Base-by-base conservation (phyloP, 2,797 vertebrate genomes). In the Siniperca undulata region DNA sequence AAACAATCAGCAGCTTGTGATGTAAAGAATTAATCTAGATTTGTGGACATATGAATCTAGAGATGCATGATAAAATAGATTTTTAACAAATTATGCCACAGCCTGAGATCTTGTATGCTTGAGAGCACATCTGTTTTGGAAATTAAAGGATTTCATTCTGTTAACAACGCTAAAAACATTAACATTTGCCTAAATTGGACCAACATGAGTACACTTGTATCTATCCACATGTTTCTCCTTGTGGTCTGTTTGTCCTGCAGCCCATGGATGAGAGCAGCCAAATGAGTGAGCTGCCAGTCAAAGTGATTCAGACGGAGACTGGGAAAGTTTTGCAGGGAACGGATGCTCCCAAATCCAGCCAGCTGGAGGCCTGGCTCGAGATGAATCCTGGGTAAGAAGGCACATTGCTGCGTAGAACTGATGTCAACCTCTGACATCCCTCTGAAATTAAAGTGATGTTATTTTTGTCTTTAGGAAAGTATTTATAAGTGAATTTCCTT, bases 271-370 rank as follows among this genome's bases (percentile, higher is more conserved):
- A 99, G 77, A 99, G 97, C 96, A 99, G 98, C 92, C 98, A 99
- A 84, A 99, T 99, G 98, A 99, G 98, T 30, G 98, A 99, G 89
- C 97, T 99, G 80, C 98, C 98, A 24, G 97, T 99, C 89, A 99
- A 99, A 94, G 97, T 99, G 83, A 99, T 98, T 87, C 98, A 99
- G 92, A 99, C 97, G 0, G 98, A 99, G 95, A 99, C 98, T 0
- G 98, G 98, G 55, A 99, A 99, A 88, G 98, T 99, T 83, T 93
- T 99, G 9, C 97, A 99, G 90, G 98, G 98, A 77, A 97, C 97
- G 3, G 98, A 99, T 53, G 98, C 98, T 60, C 98, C 98, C 69
- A 99, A 98, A 93, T 98, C 98, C 88, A 98, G 98, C 95, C 98
- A 99, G 81, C 94, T 99, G 89, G 98, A 99, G 82, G 98, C 98